Conservation (phyloP, 2,113 vertebrate genomes). For the Chaetura pelagica region DNA sequence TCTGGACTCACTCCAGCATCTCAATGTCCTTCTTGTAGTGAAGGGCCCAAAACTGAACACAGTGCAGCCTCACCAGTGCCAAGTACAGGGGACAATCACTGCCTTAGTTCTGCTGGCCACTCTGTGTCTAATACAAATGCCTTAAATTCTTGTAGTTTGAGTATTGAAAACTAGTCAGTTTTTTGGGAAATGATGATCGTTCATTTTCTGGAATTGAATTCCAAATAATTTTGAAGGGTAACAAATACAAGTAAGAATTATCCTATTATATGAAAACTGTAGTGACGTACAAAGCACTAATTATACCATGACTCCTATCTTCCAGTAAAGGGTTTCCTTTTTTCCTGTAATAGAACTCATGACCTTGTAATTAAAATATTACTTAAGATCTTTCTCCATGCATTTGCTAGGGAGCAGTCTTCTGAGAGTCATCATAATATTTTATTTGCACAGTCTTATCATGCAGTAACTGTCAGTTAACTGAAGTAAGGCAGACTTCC, state of each 20-base stretch:
- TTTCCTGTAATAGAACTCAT: neutral
- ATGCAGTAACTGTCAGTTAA: neutral
- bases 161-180: neutral
- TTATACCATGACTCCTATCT: neutral
- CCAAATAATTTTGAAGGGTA: neutral
- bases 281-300: neutral
- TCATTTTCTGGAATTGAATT: neutral
- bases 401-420: neutral
- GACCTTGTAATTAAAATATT: neutral
- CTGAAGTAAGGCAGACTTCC: neutral
- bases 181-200: neutral
- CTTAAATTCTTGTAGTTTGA: neutral
- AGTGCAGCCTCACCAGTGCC: neutral
- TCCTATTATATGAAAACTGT: neutral
- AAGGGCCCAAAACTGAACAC: neutral
- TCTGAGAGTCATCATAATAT: neutral
- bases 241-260: neutral
- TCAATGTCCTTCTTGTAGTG: neutral
- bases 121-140: neutral
- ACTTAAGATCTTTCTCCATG: neutral
- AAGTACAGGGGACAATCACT: fast-evolving
- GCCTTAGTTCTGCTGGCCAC: neutral
- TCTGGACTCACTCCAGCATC: neutral
- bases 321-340: neutral
- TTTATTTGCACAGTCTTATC: neutral